Evolutionary conservation across 2,797 vertebrate species (phyloP).

Genomic region (Vireo griseus): DNA sequence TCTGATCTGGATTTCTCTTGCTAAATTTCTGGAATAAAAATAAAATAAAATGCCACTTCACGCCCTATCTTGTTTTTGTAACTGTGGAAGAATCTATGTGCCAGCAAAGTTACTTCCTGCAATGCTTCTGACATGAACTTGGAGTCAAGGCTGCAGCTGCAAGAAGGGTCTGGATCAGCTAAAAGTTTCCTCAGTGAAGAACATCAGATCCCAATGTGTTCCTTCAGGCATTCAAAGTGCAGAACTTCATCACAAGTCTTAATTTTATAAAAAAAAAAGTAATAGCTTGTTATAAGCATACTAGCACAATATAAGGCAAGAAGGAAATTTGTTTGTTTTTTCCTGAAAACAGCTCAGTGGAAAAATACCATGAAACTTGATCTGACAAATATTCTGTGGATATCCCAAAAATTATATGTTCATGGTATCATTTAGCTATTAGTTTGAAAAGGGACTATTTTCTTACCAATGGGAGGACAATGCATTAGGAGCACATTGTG

Average conservation of each 20-base stretch:
- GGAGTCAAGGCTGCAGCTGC: neutral
- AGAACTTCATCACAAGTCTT: neutral
- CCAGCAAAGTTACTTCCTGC: neutral
- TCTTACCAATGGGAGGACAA: neutral
- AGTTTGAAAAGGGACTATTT: neutral
- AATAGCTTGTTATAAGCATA: neutral
- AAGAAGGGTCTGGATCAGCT: neutral
- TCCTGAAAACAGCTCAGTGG: neutral
- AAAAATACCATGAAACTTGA: neutral
- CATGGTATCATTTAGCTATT: neutral
- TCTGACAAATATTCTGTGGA: constrained; percentile 1
- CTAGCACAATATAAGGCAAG: neutral
- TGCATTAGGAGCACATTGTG: neutral
- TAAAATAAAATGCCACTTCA: neutral
- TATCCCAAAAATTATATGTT: neutral
- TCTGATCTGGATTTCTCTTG: neutral
- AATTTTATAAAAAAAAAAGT: neutral
- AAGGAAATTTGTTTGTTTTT: neutral
- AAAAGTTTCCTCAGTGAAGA: neutral
- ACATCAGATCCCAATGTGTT: neutral
- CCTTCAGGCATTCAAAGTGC: neutral
- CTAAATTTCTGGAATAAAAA: neutral
- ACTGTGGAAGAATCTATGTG: neutral
- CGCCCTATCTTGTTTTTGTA: neutral
- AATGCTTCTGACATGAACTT: neutral